Evolutionary conservation across 2,888 invertebrate species (phyloP).

Genomic region (Calameuta pallipes): DNA sequence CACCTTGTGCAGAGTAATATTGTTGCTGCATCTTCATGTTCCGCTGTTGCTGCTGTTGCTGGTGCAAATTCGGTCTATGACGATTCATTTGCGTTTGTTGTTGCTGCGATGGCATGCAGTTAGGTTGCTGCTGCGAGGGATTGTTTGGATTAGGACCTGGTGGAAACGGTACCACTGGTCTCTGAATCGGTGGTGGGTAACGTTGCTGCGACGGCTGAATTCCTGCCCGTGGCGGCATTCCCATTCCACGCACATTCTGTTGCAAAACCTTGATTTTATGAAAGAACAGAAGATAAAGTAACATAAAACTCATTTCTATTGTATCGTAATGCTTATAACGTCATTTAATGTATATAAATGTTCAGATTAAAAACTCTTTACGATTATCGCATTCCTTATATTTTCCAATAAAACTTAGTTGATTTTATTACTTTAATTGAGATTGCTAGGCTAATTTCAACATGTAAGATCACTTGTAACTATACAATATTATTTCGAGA

Average conservation of each 20-base stretch:
- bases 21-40: constrained; percentile 67
- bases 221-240: constrained; percentile 60
- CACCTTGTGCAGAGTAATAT: constrained; percentile 69
- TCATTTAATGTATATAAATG: neutral
- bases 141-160: constrained; percentile 64
- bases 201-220: constrained; percentile 63
- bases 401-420: neutral
- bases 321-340: neutral
- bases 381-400: neutral
- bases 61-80: constrained; percentile 61
- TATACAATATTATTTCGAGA: neutral
- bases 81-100: constrained; percentile 56
- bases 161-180: constrained; percentile 69
- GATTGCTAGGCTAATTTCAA: neutral
- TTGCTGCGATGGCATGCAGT: constrained; percentile 63
- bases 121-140: constrained; percentile 57
- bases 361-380: neutral
- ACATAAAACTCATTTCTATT: neutral
- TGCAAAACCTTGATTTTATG: constrained; percentile 46
- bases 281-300: constrained; percentile 6
- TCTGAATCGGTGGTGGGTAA: constrained; percentile 69
- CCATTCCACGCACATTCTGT: constrained; percentile 63
- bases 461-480: neutral
- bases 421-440: neutral
- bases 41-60: constrained; percentile 51